Percentiles rank a stretch among this genome's conserved stretches.
phyloP scores from a whole-genome alignment of 1,140 invertebrate genomes.

The Drosophila guanche region DNA sequence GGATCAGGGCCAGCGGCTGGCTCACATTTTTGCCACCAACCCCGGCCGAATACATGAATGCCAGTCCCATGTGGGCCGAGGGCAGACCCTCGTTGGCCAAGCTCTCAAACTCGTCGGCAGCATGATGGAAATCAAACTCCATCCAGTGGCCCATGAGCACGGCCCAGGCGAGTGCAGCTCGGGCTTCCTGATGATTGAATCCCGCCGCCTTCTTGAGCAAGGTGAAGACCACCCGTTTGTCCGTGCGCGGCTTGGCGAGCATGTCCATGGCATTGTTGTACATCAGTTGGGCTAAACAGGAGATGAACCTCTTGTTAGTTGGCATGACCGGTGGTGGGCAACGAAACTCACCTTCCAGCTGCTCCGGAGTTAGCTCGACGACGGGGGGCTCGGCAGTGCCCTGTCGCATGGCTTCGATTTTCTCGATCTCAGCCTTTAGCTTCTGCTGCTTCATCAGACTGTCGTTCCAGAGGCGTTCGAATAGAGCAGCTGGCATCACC shows the following conservation, averaged over 20 bases:
- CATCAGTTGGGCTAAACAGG: constrained; percentile 58
- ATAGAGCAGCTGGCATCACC: constrained; percentile 56
- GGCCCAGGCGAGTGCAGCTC: constrained; percentile 93
- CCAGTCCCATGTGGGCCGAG: constrained; percentile 95
- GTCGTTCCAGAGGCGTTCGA: constrained; percentile 69
- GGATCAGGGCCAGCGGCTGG: constrained; percentile 94
- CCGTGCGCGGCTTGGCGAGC: constrained; percentile 57
- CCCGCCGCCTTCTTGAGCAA: constrained; percentile 86
- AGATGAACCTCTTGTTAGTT: neutral
- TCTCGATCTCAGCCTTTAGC: constrained; percentile 69
- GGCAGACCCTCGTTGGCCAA: constrained; percentile 91
- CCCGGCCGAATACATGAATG: constrained; percentile 95
- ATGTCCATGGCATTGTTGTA: constrained; percentile 75
- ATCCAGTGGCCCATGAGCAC: constrained; percentile 91
- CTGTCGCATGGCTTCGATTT: constrained; percentile 38
- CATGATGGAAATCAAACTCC: constrained; percentile 90
- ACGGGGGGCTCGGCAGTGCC: neutral
- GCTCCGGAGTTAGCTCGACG: constrained; percentile 49
- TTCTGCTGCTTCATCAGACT: constrained; percentile 64
- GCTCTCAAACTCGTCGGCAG: constrained; percentile 90
- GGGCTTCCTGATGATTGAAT: constrained; percentile 90
- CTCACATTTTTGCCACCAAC: constrained; percentile 91
- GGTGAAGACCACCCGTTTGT: constrained; percentile 64
- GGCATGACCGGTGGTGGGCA: neutral
- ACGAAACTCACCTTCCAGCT: constrained; percentile 63